phyloP scores from a whole-genome alignment of 30 jellyfish, hydroid and myxozoan genomes.

The Hydractinia echinata region DNA sequence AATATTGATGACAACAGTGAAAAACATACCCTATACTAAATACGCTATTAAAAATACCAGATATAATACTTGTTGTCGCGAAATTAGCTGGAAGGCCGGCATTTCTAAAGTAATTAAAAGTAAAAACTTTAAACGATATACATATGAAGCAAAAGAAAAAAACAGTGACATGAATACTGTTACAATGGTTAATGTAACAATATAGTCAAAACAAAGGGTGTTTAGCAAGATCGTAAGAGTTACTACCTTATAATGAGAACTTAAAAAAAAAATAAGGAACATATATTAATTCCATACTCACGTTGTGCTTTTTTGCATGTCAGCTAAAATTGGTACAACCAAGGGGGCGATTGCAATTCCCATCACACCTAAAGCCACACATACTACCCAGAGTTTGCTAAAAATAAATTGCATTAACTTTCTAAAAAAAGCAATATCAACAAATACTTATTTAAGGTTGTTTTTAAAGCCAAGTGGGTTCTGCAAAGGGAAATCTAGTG shows the following conservation, averaged over 20 bases:
- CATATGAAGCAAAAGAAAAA: no score
- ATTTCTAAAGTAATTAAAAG: constrained; percentile 29
- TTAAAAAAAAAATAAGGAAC: no score
- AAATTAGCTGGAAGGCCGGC: constrained; percentile 66
- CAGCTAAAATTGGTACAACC: constrained; percentile 68
- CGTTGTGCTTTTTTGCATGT: constrained; percentile 52
- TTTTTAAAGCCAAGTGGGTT: no score
- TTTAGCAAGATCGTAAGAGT: no score
- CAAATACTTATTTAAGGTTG: no score
- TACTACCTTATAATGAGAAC: no score
- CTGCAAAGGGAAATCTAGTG: no score
- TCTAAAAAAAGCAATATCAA: not conserved
- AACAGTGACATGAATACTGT: no score
- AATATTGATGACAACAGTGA: not conserved
- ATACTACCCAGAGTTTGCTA: constrained; percentile 58
- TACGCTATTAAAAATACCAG: constrained; percentile 73
- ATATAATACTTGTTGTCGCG: constrained; percentile 49
- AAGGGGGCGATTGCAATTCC: constrained; percentile 66
- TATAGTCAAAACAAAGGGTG: no score
- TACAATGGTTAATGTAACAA: no score
- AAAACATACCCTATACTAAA: constrained; percentile 73
- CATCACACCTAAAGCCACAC: constrained; percentile 49
- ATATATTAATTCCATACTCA: not conserved
- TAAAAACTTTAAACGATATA: not conserved
- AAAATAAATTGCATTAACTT: not conserved